Percentiles rank a stretch among this genome's conserved stretches.
Evolutionary conservation across 2,888 invertebrate species (phyloP).

Genomic region (Pachycephus smyrnensis): DNA sequence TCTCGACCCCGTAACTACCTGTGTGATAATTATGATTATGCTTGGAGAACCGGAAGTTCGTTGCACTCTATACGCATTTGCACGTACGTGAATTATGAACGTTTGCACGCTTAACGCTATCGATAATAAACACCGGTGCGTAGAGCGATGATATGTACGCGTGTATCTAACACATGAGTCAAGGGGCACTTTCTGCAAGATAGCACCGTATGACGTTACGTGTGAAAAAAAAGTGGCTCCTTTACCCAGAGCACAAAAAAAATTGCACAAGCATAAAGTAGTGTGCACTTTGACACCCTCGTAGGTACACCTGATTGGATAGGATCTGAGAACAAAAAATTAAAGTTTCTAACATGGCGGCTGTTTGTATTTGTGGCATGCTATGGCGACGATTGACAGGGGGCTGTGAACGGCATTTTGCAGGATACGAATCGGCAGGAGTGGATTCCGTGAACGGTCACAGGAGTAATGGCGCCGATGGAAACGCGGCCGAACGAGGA

Average conservation of each 20-base stretch:
- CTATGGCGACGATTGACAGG: slow-evolving; percentile 21
- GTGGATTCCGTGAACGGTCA: slow-evolving; percentile 57
- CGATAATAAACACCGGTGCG: background rate
- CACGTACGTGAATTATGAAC: background rate
- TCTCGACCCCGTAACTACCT: too few relatives aligned
- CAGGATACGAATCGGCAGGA: slow-evolving; percentile 62
- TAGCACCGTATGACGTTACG: background rate
- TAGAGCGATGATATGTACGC: background rate
- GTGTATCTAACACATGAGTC: too few relatives aligned
- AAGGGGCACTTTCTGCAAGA: background rate
- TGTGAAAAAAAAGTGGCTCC: background rate
- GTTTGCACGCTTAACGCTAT: background rate
- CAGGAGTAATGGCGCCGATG: slow-evolving; percentile 24
- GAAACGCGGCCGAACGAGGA: slow-evolving; percentile 16
- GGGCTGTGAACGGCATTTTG: slow-evolving; percentile 39
- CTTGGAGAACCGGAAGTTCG: background rate
- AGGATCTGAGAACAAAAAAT: background rate
- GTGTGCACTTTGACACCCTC: too few relatives aligned
- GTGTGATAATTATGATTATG: background rate
- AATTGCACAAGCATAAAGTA: background rate
- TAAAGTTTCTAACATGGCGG: background rate
- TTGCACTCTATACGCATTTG: background rate
- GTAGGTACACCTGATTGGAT: background rate
- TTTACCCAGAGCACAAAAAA: background rate
- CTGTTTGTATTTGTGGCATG: background rate